phyloP scores from a whole-genome alignment of 2,797 vertebrate species.

The Petrocephalus schoutedeni region DNA sequence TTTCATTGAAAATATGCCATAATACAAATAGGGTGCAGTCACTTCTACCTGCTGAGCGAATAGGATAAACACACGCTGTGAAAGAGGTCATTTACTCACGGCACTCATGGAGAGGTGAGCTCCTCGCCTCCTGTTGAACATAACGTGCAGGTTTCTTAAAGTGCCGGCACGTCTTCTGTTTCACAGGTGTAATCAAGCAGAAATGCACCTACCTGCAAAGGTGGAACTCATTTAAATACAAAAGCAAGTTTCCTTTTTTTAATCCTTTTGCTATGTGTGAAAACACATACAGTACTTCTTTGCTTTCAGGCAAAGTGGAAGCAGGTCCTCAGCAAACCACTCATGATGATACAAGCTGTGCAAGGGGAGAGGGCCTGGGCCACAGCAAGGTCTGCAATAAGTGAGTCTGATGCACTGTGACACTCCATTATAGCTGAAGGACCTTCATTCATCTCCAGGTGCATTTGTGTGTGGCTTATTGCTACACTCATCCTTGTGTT shows the following conservation, averaged over 20 bases:
- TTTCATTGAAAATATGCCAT: not conserved
- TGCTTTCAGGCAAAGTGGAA: not conserved
- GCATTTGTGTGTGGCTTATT: too few species aligned
- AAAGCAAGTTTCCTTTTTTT: not conserved
- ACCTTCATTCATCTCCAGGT: not conserved
- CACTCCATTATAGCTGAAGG: not conserved
- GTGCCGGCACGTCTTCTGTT: not conserved
- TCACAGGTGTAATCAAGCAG: not conserved
- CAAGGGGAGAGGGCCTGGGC: not conserved
- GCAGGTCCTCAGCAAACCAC: not conserved
- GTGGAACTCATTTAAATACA: not conserved
- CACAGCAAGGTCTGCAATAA: not conserved
- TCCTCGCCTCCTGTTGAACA: not conserved
- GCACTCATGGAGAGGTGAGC: not conserved
- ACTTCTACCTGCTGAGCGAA: constrained; percentile 6
- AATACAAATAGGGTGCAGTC: not conserved
- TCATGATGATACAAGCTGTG: not conserved
- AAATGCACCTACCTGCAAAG: not conserved
- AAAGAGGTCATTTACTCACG: not conserved
- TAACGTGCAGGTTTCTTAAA: not conserved
- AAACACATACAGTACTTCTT: not conserved
- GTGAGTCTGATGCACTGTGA: not conserved
- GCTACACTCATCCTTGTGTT: not conserved
- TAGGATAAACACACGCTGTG: not conserved
- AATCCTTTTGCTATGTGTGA: not conserved